These are phyloP conservation scores for Mactra quadrangularis DNA, from an alignment of 1,140 invertebrate species.

Conservation along the genomic window DNA sequence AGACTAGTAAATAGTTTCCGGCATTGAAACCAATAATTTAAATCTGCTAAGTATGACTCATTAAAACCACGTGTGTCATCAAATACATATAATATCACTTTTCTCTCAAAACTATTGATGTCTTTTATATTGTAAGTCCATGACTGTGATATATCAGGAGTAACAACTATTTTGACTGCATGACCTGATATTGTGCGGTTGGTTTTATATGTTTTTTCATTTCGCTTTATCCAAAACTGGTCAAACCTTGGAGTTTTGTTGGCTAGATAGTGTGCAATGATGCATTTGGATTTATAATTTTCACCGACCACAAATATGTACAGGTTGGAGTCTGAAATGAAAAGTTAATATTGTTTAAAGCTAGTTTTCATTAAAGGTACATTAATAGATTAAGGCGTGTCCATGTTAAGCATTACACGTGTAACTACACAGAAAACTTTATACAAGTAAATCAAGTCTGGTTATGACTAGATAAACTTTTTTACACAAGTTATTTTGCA, in stretches of 20 bases:
- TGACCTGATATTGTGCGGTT: neutral
- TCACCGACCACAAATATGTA: conserved; percentile 22
- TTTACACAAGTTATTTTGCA: too few relatives aligned
- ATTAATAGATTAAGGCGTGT: too few relatives aligned
- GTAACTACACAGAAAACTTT: too few relatives aligned
- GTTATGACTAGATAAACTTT: too few relatives aligned
- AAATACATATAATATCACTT: conserved; percentile 19
- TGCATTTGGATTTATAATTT: conserved; percentile 28
- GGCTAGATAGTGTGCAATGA: conserved; percentile 2
- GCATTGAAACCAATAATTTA: neutral
- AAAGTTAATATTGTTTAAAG: too few relatives aligned
- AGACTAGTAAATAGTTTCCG: neutral
- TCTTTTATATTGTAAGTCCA: conserved; percentile 3
- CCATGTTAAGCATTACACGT: too few relatives aligned
- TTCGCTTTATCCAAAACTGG: conserved; percentile 7
- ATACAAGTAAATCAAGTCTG: too few relatives aligned
- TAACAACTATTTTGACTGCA: neutral
- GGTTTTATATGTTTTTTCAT: neutral
- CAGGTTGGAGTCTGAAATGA: too few relatives aligned
- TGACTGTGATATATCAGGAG: neutral
- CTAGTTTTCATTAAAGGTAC: too few relatives aligned
- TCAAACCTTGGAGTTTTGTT: neutral
- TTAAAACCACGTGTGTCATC: conserved; percentile 3
- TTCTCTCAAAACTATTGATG: neutral
- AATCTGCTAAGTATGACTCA: neutral